Evolutionary conservation across 2,113 vertebrate genomes (phyloP).

Genomic region (Grus americana): DNA sequence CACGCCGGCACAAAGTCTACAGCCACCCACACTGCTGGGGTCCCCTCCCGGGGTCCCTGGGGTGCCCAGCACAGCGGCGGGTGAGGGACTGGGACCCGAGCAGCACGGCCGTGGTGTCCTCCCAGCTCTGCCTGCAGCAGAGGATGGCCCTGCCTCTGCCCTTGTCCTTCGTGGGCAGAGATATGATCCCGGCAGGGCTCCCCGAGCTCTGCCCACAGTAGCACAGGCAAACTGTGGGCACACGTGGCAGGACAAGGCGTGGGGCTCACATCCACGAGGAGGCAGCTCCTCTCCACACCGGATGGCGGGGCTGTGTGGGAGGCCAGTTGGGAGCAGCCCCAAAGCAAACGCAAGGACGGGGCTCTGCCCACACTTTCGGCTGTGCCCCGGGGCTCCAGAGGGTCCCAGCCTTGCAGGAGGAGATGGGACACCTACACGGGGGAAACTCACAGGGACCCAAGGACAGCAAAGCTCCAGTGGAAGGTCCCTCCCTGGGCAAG

Average conservation of each 20-base stretch:
- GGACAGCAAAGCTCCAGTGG: background rate
- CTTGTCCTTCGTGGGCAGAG: background rate
- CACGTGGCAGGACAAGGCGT: background rate
- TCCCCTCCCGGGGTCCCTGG: background rate
- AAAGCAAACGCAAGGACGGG: rapidly evolving
- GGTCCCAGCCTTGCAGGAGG: background rate
- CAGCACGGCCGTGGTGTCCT: rapidly evolving
- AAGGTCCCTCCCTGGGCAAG: background rate
- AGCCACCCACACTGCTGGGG: background rate
- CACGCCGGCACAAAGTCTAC: background rate
- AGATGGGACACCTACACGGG: rapidly evolving
- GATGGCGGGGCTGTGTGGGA: background rate
- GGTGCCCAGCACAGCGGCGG: background rate
- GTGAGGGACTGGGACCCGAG: rapidly evolving
- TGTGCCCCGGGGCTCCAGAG: background rate
- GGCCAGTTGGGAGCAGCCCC: background rate
- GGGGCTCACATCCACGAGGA: background rate
- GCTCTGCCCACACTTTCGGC: background rate
- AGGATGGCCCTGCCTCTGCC: background rate
- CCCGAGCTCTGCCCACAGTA: background rate
- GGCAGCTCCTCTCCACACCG: rapidly evolving
- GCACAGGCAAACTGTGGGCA: rapidly evolving
- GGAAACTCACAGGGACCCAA: rapidly evolving
- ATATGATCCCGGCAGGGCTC: rapidly evolving
- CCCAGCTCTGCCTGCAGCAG: background rate